These are phyloP conservation scores for Archocentrus centrarchus DNA, from an alignment of 2,113 vertebrate species.

Conservation along the genomic window DNA sequence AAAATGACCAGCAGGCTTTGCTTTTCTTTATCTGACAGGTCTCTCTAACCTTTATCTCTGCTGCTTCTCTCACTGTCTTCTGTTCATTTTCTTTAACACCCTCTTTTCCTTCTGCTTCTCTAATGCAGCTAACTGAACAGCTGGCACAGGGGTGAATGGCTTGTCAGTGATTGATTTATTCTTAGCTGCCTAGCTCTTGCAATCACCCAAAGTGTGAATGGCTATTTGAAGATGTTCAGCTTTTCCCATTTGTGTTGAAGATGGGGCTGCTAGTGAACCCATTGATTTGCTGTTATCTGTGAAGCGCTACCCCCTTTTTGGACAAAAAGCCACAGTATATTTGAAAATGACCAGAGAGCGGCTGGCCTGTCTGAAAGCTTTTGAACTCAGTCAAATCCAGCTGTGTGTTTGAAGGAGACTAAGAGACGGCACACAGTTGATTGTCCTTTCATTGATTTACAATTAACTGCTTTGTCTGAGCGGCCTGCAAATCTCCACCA, in stretches of 20 bases:
- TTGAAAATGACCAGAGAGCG: slow-evolving; percentile 30
- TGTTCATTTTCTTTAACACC: background rate
- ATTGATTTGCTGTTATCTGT: slow-evolving; percentile 60
- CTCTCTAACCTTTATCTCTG: slow-evolving; percentile 1
- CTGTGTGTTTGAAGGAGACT: slow-evolving; percentile 25
- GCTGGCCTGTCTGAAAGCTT: slow-evolving; percentile 6
- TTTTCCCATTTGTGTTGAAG: slow-evolving; percentile 34
- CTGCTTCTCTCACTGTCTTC: background rate
- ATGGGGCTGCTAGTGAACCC: background rate
- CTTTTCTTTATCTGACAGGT: slow-evolving; percentile 12
- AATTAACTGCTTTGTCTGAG: slow-evolving; percentile 31
- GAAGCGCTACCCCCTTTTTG: background rate
- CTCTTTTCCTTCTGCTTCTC: slow-evolving; percentile 7
- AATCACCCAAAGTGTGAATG: background rate
- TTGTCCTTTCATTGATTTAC: slow-evolving; percentile 60
- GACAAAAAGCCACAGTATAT: background rate
- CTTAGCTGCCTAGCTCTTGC: slow-evolving; percentile 3
- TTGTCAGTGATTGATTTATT: slow-evolving; percentile 68
- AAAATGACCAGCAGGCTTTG: background rate
- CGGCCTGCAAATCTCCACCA: background rate
- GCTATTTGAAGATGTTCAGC: slow-evolving; percentile 44
- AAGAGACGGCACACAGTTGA: slow-evolving; percentile 10
- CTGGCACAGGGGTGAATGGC: slow-evolving; percentile 41
- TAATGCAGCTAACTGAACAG: slow-evolving; percentile 22
- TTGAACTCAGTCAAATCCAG: slow-evolving; percentile 43